Base-by-base conservation (phyloP, 2,797 vertebrate species). In the Peromyscus melanophrys region DNA sequence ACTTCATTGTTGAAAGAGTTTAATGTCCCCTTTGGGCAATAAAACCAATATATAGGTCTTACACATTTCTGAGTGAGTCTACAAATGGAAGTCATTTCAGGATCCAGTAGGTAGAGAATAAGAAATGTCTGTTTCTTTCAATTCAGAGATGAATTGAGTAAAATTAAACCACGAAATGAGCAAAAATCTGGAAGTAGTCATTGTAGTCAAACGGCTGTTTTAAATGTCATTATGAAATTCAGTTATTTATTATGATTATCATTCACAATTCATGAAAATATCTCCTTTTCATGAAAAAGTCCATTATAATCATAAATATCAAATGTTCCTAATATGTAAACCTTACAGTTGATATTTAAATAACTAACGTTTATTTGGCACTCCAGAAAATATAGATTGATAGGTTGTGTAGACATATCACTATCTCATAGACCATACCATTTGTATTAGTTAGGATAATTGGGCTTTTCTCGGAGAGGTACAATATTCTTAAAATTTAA, bases 401-500 rank as follows among this genome's bases (percentile, higher is more conserved):
- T 61, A 59, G 61, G 1, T 96, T 96, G 17, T 75, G 4, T 87
- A 93, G 49, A 87, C 85, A 92, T 65, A 88, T 12, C 88, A 88
- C 61, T 92, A 12, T 85, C 31, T 95, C 67, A 75, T 86, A 90
- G 63, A 71, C 2, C n/a, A 0, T 71, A 55, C 55, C 4, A 78
- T 97, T 81, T 94, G 23, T 95, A 95, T 97, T 96, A 96, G 81
- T 9, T 89, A 78, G 61, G 93, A 83, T 76, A 93, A 97, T 81
- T 65, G 11, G 9, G 12, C 95, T 88, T 92, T 89, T 87, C 67
- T 81, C 94, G 63, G 71, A 95, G n/a, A 92, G 76, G 76, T 59
- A 96, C 19, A 61, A 82, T 88, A 94, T 96, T 98, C 90, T 95
- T 85, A 81, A 83, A n/a, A 95, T 96, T 55, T 97, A 96, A 95